Conservation (phyloP, 2,797 vertebrate genomes). For the Hybognathus amarus region DNA sequence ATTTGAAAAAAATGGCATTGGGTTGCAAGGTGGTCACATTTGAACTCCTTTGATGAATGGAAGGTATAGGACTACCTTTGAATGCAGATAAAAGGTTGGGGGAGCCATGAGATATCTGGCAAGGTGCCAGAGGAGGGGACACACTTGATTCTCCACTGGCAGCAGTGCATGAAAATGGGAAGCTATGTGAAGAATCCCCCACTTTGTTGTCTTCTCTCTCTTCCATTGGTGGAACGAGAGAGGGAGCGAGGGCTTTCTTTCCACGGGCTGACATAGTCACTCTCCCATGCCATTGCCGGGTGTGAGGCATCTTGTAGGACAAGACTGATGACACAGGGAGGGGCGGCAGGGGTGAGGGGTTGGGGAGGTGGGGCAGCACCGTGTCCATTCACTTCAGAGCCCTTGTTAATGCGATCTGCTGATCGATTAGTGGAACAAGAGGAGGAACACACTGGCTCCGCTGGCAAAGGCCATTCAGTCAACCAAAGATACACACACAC, state of each 20-base stretch:
- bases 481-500: constrained; percentile 42
- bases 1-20: constrained; percentile 72
- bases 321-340: constrained; percentile 83
- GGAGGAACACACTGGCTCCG: constrained; percentile 65
- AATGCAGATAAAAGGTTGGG: constrained; percentile 77
- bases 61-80: constrained; percentile 77
- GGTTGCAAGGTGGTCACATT: constrained; percentile 81
- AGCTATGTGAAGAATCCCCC: constrained; percentile 85
- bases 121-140: constrained; percentile 67
- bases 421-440: constrained; percentile 84
- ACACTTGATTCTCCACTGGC: constrained; percentile 75
- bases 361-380: constrained; percentile 62
- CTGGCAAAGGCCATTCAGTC: constrained; percentile 56
- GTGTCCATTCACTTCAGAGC: constrained; percentile 72
- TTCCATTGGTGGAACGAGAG: constrained; percentile 59
- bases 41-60: constrained; percentile 72
- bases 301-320: constrained; percentile 83
- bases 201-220: constrained; percentile 67
- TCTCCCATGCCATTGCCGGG: constrained; percentile 84
- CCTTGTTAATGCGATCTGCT: constrained; percentile 81
- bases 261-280: constrained; percentile 71
- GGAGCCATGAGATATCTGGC: constrained; percentile 74
- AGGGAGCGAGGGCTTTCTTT: constrained; percentile 63
- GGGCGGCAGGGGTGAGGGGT: constrained; percentile 56
- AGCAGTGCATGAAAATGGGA: constrained; percentile 84